A percentile compares a stretch with the other conserved stretches of the same genome.
These are phyloP conservation scores for Contarinia nasturtii DNA, from an alignment of 1,140 invertebrate species.

Conservation along the genomic window DNA sequence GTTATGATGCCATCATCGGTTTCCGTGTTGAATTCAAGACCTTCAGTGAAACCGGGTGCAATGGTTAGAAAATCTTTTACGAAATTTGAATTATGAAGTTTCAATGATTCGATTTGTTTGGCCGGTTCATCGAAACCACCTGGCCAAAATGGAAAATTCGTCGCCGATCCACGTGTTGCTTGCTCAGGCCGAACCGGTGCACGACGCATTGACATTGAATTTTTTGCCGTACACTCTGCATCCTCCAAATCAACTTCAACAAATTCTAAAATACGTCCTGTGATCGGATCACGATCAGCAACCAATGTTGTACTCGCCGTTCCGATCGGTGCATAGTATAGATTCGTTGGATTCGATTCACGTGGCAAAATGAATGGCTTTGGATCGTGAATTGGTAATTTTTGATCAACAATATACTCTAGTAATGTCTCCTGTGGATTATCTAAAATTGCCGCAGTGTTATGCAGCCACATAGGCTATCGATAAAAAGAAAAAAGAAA, in stretches of 20 bases:
- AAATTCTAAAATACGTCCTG: conserved; percentile 46
- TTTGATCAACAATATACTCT: conserved; percentile 16
- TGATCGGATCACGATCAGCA: conserved; percentile 44
- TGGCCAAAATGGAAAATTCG: conserved; percentile 64
- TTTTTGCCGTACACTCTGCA: conserved; percentile 43
- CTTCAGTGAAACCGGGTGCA: conserved; percentile 41
- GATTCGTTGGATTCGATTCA: conserved; percentile 13
- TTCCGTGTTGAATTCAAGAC: conserved; percentile 28
- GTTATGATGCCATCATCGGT: background rate
- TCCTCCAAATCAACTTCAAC: conserved; percentile 40
- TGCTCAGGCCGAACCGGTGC: conserved; percentile 36
- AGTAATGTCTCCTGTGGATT: conserved; percentile 4
- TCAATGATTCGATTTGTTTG: conserved; percentile 14
- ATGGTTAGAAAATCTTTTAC: conserved; percentile 34
- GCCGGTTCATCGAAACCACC: conserved; percentile 48
- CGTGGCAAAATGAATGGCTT: conserved; percentile 16
- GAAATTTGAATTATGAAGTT: conserved; percentile 24
- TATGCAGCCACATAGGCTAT: background rate
- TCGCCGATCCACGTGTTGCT: conserved; percentile 42
- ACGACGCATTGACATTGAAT: conserved; percentile 54
- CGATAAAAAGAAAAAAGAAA: background rate
- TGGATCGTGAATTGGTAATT: conserved; percentile 17
- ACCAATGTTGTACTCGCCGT: conserved; percentile 18
- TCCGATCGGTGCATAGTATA: conserved; percentile 9
- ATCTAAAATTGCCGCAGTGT: background rate